Base-by-base conservation (phyloP, 1,140 invertebrate species). In the Drosophila auraria region DNA sequence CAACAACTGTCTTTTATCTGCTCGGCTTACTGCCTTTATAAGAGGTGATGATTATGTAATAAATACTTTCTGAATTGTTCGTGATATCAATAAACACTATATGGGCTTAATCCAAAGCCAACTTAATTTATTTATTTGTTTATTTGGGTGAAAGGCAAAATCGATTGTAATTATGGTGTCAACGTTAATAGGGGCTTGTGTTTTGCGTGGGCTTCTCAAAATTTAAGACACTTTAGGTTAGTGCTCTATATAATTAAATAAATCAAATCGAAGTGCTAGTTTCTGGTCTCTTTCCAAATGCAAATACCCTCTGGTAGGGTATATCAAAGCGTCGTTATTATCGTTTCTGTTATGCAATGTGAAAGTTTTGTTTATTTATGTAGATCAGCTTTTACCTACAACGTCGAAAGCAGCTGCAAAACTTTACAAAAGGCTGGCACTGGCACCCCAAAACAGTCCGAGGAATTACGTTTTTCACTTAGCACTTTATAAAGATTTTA, bases 401-500 rank as follows among this genome's bases (percentile, higher is more conserved):
- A 20, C 36, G 9, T 6, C n/a, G 23, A 14, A 54, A 8, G 23
- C 47, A 53, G 9, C 30, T 38, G 49, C n/a, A 2, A 61, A 15
- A 56, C 20, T 20, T 20, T 20, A 30, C n/a, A 9, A 8, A 33
- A 33, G 42, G 25, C 57, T 40, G 9, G 38, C 25, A 33, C 17
- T 42, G 3, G 25, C n/a, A 17, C 25, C n/a, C 66, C 62, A 25
- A 20, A 17, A 30, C n/a, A 27, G 9, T 17, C 49, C 62, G 27
- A 53, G 12, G 20, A 27, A 50, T 33, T 50, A 23, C 9, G 17
- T n/a, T 45, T 33, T 17, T 64, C 40, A 78, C 49, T 77, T 69
- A 78, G 63, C 65, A 78, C 73, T 82, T 73, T 83, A 83, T 69
- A 78, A 74, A 64, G 61, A 80, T 49, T 87, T 87, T 87, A 87